Evolutionary conservation across 2,797 vertebrate genomes (phyloP).

Genomic region (Eupleurogrammus muticus): DNA sequence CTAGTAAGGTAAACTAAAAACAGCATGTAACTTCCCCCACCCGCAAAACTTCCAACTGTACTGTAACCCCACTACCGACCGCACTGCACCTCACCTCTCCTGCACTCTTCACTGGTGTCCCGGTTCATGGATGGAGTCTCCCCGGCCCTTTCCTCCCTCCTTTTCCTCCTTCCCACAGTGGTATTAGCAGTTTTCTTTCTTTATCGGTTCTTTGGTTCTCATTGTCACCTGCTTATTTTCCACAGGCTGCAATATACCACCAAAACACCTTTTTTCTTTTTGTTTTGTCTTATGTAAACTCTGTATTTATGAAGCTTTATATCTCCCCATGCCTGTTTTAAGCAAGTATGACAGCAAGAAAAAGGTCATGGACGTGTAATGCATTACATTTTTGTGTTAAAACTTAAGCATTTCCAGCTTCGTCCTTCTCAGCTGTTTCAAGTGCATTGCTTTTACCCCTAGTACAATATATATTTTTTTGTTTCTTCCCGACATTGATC

Average conservation of each 20-base stretch:
- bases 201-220: slow-evolving; percentile 43
- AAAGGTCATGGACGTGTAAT: slow-evolving; percentile 20
- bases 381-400: background rate
- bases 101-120: slow-evolving; percentile 71
- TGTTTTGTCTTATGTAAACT: too few species aligned
- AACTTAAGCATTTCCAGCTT: background rate
- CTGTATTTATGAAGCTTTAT: too few species aligned
- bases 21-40: slow-evolving; percentile 83
- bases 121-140: slow-evolving; percentile 72
- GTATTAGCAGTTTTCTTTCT: slow-evolving; percentile 41
- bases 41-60: slow-evolving; percentile 59
- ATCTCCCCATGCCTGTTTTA: slow-evolving; percentile 11
- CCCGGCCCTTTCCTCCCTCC: slow-evolving; percentile 38
- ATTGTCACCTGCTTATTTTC: slow-evolving; percentile 72
- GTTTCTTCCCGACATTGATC: slow-evolving; percentile 48
- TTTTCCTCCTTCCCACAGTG: slow-evolving; percentile 53
- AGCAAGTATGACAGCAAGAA: background rate
- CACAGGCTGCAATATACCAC: slow-evolving; percentile 79
- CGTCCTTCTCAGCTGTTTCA: slow-evolving; percentile 11
- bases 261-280: too few species aligned
- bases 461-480: background rate
- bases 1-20: slow-evolving; percentile 98
- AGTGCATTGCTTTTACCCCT: background rate
- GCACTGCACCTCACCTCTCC: slow-evolving; percentile 64
- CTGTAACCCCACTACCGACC: slow-evolving; percentile 61